These are phyloP conservation scores for Mercenaria mercenaria DNA, from an alignment of 1,140 invertebrate genomes.

Conservation along the genomic window DNA sequence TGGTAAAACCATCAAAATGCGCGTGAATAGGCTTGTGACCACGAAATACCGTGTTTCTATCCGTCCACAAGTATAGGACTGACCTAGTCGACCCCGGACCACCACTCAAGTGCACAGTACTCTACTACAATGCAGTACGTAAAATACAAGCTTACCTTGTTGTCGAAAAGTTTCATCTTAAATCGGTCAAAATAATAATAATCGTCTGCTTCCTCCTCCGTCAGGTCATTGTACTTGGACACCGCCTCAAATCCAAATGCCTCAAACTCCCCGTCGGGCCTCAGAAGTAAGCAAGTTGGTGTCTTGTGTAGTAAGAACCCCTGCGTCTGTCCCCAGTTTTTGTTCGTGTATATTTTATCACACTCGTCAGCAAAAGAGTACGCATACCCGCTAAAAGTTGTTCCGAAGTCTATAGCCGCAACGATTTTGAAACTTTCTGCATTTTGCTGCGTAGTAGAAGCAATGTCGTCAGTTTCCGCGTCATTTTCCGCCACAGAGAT, in stretches of 20 bases:
- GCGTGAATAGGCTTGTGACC: too few relatives aligned
- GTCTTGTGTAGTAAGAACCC: slow-evolving; percentile 89
- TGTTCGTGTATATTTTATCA: slow-evolving; percentile 89
- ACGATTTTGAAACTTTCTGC: slow-evolving; percentile 85
- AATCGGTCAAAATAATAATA: slow-evolving; percentile 90
- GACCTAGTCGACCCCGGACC: too few relatives aligned
- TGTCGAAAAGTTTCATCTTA: slow-evolving; percentile 89
- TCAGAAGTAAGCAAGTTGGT: slow-evolving; percentile 88
- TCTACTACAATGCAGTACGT: too few relatives aligned
- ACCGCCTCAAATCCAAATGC: slow-evolving; percentile 89
- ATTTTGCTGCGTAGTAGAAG: slow-evolving; percentile 31
- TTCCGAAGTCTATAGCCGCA: slow-evolving; percentile 90
- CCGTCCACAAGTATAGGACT: too few relatives aligned
- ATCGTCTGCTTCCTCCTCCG: slow-evolving; percentile 87
- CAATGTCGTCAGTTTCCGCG: slow-evolving; percentile 12
- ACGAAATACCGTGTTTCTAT: too few relatives aligned
- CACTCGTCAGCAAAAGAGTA: slow-evolving; percentile 88
- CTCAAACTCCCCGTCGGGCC: slow-evolving; percentile 88
- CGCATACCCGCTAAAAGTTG: slow-evolving; percentile 89
- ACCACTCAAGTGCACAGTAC: too few relatives aligned
- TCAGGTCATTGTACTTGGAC: slow-evolving; percentile 88
- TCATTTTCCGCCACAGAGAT: slow-evolving; percentile 43
- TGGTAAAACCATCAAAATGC: too few relatives aligned
- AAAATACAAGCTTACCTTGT: slow-evolving; percentile 88
- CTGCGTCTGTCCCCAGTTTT: slow-evolving; percentile 89